Evolutionary conservation across 2,113 vertebrate species (phyloP).

Genomic region (Dasyurus viverrinus): DNA sequence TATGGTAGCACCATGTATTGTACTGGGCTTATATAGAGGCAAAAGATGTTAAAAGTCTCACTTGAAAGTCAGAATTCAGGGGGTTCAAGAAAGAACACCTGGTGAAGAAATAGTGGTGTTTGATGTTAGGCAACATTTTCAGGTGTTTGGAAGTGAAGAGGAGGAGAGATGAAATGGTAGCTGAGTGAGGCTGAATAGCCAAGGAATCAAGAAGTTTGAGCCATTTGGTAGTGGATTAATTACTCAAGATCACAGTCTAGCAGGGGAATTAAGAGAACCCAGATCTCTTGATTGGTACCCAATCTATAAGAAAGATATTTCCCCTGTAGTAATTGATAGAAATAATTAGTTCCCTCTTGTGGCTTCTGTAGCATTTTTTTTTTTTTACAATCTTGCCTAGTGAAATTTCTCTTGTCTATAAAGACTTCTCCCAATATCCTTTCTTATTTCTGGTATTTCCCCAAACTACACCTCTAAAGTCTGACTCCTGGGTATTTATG

Average conservation of each 20-base stretch:
- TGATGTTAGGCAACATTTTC: neutral
- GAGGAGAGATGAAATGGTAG: neutral
- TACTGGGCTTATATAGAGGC: neutral
- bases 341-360: neutral
- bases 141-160: neutral
- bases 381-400: neutral
- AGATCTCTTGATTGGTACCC: neutral
- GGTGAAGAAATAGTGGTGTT: neutral
- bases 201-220: neutral
- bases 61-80: neutral
- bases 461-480: neutral
- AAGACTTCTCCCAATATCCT: neutral
- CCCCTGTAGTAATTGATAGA: neutral
- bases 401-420: neutral
- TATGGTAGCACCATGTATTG: neutral
- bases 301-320: neutral
- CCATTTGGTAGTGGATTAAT: neutral
- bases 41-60: neutral
- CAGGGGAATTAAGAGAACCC: neutral
- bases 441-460: neutral
- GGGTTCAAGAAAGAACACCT: neutral
- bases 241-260: neutral
- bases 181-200: neutral
- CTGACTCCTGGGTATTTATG: neutral
- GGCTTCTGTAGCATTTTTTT: neutral